Conservation (phyloP, 2,113 vertebrate species). For the Entomyzon cyanotis region DNA sequence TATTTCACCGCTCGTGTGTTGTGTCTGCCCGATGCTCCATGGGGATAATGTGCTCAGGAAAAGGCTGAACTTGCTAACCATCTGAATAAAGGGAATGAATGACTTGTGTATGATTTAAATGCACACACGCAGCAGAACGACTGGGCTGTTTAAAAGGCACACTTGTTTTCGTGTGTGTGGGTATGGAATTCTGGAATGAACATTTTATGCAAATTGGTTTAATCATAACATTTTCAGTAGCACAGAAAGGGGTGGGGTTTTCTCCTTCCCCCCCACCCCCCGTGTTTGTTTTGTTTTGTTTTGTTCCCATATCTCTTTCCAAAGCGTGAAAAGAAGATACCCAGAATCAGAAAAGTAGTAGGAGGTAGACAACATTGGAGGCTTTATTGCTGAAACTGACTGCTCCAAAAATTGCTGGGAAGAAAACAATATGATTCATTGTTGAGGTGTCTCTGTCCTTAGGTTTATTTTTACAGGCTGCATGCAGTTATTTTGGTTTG, state of each 20-base stretch:
- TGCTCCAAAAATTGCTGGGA: constrained; percentile 65
- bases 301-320: neutral
- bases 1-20: neutral
- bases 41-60: neutral
- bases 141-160: neutral
- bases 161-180: neutral
- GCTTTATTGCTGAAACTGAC: constrained; percentile 53
- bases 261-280: neutral
- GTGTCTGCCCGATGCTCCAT: rapidly evolving
- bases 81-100: neutral
- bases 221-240: neutral
- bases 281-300: neutral
- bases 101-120: neutral
- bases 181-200: neutral
- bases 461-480: constrained; percentile 60
- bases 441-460: constrained; percentile 66
- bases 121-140: neutral
- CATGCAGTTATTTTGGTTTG: constrained; percentile 67
- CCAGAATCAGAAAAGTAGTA: neutral
- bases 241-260: neutral
- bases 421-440: constrained; percentile 75
- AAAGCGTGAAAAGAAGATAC: neutral
- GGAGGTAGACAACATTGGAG: constrained; percentile 12
- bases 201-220: neutral
- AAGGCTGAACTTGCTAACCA: neutral